Base-by-base conservation (phyloP, 2,113 vertebrate species). In the Sciurus niger region DNA sequence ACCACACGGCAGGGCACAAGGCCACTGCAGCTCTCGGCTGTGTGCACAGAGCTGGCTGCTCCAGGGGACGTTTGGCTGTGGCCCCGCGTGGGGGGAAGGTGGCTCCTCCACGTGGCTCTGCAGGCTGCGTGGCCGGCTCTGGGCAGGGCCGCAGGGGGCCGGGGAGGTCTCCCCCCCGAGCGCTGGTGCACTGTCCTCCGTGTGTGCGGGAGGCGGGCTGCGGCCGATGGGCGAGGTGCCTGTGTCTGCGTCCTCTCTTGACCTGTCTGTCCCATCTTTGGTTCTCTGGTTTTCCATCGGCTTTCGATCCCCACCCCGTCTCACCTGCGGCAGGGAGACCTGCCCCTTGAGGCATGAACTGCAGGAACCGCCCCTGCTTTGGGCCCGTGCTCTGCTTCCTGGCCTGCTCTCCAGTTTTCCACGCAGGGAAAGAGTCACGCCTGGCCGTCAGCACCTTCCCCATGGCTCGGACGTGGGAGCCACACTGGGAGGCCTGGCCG, bases 41-140 rank as follows among this genome's bases (percentile, higher is more conserved):
- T 40, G 40, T 40, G 2, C 40, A 40, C 40, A 40, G 40, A 40
- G 40, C 40, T 40, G 40, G 40, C 40, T 40, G 40, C 40, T 40
- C 40, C 40, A 40, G 40, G 40, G 40, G 40, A 40, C 40, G 40
- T 40, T 40, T 40, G 40, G 40, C 40, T 40, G 40, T 40, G 40
- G 40, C 40, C 40, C 40, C 40, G 40, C 40, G 40, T 40, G 40
- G 40, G 40, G 40, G 40, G 40, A 40, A 40, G 40, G 40, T 40
- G 40, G 40, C 46, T 48, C 46, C 46, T 48, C 46, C 46, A 48
- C 1, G 46, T 40, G 46, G 46, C 46, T 48, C 46, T 48, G 46
- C 46, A 48, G 46, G 46, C 46, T 9, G 55, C 0, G 8, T 1
- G 25, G 3, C 12, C 17, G 2, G 51, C 65, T 25, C 4, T 11